Evolutionary conservation across 2,797 vertebrate genomes (phyloP).

Genomic region (Cichlasoma orientale): DNA sequence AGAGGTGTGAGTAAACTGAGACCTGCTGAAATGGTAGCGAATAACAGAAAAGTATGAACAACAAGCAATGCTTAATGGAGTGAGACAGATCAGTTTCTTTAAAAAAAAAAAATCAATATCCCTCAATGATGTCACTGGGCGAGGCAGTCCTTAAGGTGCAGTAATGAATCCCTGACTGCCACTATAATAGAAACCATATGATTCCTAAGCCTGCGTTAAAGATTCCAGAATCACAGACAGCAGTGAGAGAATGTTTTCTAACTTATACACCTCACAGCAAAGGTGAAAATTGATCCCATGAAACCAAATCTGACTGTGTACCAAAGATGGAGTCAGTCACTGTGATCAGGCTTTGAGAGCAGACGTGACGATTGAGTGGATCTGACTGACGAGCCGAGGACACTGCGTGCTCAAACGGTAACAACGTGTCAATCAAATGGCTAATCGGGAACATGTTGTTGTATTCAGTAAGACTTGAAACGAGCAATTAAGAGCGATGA

Average conservation of each 20-base stretch:
- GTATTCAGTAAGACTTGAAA: neutral
- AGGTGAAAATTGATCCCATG: neutral
- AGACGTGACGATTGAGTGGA: neutral
- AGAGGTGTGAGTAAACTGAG: neutral
- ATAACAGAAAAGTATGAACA: neutral
- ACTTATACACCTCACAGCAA: too few species aligned
- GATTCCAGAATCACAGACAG: neutral
- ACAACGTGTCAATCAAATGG: neutral
- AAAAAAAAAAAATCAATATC: neutral
- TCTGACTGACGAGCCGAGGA: neutral
- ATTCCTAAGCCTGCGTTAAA: conserved; percentile 21
- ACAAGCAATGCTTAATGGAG: neutral
- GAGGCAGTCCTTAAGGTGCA: conserved; percentile 47
- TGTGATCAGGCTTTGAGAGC: neutral
- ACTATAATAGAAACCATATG: conserved; percentile 25
- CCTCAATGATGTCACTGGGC: conserved; percentile 56
- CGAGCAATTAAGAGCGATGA: neutral
- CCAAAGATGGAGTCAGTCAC: neutral
- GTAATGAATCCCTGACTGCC: conserved; percentile 36
- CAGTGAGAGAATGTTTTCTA: neutral
- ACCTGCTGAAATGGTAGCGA: neutral
- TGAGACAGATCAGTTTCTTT: neutral
- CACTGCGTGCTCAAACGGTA: neutral
- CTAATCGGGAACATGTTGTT: neutral
- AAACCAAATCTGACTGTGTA: neutral